Evolutionary conservation across 2,113 vertebrate species (phyloP), one percentile per base, ranked within the genome.

Genomic region (Tychaedon coryphoeus): DNA sequence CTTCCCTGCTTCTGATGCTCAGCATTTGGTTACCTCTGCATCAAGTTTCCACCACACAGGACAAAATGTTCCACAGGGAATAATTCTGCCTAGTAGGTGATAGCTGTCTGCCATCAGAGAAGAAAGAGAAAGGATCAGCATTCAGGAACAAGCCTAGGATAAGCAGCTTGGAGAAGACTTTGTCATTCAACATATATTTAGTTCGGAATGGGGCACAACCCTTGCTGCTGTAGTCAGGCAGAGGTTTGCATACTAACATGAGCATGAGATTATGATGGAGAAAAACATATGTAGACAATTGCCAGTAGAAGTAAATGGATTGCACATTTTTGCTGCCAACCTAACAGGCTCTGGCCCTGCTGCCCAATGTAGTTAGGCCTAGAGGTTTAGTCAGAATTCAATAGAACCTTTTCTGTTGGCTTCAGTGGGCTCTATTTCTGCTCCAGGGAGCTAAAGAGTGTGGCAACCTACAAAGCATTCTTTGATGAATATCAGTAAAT

Each of bases 1-100:
- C 11, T 72, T 57, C 50, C 24, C 47, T 54, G 28, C 22, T 60
- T 51, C 70, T 0, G 0, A 45, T 3, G 2, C 34, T n/a, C 2
- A 7, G 25, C 14, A 48, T 60, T 83, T 61, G 43, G 5, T 40
- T 84, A 31, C 38, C 57, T 88, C 76, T 81, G 12, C 6, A 6
- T 31, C 54, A 45, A n/a, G 19, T 56, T 81, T 64, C 56, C 33
- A 24, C 48, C 28, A 33, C 5, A 51, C 2, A 64, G 64, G 60
- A 43, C 26, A 53, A 67, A 86, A 69, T 8, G 8, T 43, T 90
- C 48, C 40, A 12, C 2, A 31, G n/a, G 22, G 26, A 22, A 36
- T 74, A 43, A 84, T 84, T 79, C 58, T 79, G 24, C 43, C 45
- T 36, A 42, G 10, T 42, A 19, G 19, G 3, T 33, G 40, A 14